Evolutionary conservation across 2,113 vertebrate genomes (phyloP), one percentile per base, ranked within the genome.

Genomic region (Hystrix cristata): DNA sequence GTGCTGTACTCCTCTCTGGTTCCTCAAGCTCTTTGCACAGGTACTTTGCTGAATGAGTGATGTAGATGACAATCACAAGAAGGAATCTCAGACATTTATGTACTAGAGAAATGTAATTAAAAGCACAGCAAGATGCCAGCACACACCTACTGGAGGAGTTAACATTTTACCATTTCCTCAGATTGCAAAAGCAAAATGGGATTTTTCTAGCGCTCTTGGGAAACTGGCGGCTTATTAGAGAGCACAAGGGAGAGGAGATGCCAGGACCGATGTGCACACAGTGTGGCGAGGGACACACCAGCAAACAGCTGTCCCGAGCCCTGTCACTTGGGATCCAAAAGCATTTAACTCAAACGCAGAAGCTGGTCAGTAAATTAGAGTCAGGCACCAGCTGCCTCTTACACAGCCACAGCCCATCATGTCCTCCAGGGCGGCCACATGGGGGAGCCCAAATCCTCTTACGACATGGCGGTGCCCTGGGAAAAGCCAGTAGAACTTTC

Each of bases 361-460:
- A 21, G 15, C 11, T 3, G 0, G 13, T 19, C 21, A 10, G 55
- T 11, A n/a, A 5, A 0, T 15, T 55, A 43, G 31, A 48, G 0
- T 8, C 11, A 7, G 38, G 55, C 2, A 4, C 23, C 29, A 19
- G 55, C n/a, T 4, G 5, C 55, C 29, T 46, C 8, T 10, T n/a
- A 12, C 0, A 4, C 11, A 7, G 55, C 18, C 34, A 13, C 4
- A 2, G 25, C 16, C 25, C 5, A 2, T 3, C 19, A 9, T 6
- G 10, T 27, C 15, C 67, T 38, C 79, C 57, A 64, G 6, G 11
- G 38, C 1, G n/a, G 59, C 79, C 87, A 84, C 62, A 13, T 59
- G 51, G 60, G 46, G 43, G 38, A n/a, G 74, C 60, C 46, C 0
- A 5, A 65, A 74, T 19, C 23, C 60, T 90, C 87, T 12, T 16